phyloP scores from a whole-genome alignment of 2,113 vertebrate species.

The Taurulus bubalis region DNA sequence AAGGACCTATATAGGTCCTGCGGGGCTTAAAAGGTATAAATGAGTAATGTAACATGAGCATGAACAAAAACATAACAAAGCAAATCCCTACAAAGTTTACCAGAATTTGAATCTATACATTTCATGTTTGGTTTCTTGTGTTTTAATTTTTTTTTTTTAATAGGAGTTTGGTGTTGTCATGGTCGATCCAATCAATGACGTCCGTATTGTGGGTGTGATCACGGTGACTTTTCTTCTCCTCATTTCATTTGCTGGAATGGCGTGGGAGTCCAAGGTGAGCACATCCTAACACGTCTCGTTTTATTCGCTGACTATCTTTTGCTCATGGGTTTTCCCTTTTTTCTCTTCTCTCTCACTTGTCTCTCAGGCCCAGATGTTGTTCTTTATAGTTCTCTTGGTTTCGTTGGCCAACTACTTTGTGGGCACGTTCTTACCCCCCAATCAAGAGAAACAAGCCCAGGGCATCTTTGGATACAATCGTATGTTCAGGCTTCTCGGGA shows the following conservation, averaged over 20 bases:
- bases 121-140: background rate
- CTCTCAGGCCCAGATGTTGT: slow-evolving; percentile 80
- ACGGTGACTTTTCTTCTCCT: slow-evolving; percentile 77
- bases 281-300: background rate
- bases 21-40: too few relatives aligned
- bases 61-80: background rate
- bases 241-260: slow-evolving; percentile 81
- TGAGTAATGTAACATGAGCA: background rate
- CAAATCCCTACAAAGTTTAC: background rate
- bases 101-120: background rate
- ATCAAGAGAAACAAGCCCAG: slow-evolving; percentile 67
- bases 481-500: slow-evolving; percentile 40
- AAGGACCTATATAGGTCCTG: too few relatives aligned
- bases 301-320: background rate
- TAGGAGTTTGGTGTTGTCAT: slow-evolving; percentile 77
- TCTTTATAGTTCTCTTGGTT: slow-evolving; percentile 81
- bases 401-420: slow-evolving; percentile 83
- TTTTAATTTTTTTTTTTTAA: background rate
- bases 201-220: slow-evolving; percentile 77
- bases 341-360: background rate
- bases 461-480: slow-evolving; percentile 83
- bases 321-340: background rate
- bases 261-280: slow-evolving; percentile 83
- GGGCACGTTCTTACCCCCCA: slow-evolving; percentile 77
- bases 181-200: slow-evolving; percentile 71